Base-by-base conservation (phyloP, 1,140 invertebrate genomes). In the Spodoptera litura region DNA sequence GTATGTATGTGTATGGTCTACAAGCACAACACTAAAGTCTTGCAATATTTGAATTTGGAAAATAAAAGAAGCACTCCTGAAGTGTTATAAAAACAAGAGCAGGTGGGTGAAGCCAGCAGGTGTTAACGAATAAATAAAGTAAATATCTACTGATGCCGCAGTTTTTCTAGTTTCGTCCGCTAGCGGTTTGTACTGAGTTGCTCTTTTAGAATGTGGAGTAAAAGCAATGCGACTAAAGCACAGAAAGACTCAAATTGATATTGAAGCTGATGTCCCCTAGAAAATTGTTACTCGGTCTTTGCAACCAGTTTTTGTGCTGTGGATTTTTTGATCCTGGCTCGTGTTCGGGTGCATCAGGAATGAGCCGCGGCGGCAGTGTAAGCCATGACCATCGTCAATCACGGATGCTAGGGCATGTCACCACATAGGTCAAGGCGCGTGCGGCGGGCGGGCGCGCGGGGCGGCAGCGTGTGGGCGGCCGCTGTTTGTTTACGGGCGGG, bases 401-500 rank as follows among this genome's bases (percentile, higher is more conserved):
- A 85, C 76, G 73, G 80, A 62, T 84, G 80, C 61, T 81, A 84
- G 74, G 82, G 72, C 74, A 62, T 87, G 85, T 84, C 81, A 81
- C 81, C 83, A 85, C 81, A 88, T 87, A 90, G 89, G 89, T 89
- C 85, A 88, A 89, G 88, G 85, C 51, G 66, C 62, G 83, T 70
- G 66, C 86, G 83, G 87, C 82, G 85, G 83, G 82, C 78, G 81
- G 38, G 38, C 38, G 78, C 55, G 77, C 75, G 53, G 75, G 56
- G 62, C 78, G 80, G 79, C 79, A 81, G 85, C 86, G 78, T 81
- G 81, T 78, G 71, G 79, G 82, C 79, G 83, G 76, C 79, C 81
- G 83, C 72, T 74, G 82, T 89, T 90, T 92, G 89, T 92, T 91
- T 91, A 91, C 92, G 87, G 81, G 76, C 77, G 88, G 84, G 83